Percentiles rank a stretch among this genome's conserved stretches.
Conservation (phyloP, 2,113 vertebrate genomes). For the Takifugu flavidus region DNA sequence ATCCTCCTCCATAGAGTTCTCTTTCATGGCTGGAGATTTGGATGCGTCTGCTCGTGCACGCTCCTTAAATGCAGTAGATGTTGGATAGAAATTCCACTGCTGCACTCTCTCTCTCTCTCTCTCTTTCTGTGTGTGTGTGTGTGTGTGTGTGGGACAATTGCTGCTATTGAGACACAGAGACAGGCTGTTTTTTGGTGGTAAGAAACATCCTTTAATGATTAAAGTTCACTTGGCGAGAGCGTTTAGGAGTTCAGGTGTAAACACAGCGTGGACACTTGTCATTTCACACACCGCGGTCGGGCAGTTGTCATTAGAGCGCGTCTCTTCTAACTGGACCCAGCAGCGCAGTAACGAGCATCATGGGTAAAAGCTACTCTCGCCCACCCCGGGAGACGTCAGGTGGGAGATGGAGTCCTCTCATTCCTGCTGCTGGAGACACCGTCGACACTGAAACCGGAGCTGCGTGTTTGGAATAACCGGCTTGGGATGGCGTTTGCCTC, state of each 20-base stretch:
- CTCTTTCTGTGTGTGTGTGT: background rate
- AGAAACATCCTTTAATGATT: slow-evolving; percentile 73
- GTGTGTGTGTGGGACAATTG: background rate
- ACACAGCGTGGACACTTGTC: slow-evolving; percentile 39
- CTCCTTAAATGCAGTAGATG: slow-evolving; percentile 13
- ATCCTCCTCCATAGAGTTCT: slow-evolving; percentile 28
- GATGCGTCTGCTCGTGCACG: background rate
- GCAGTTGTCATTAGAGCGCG: slow-evolving; percentile 69
- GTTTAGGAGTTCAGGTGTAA: slow-evolving; percentile 46
- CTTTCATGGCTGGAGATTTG: slow-evolving; percentile 35
- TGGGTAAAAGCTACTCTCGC: slow-evolving; percentile 28
- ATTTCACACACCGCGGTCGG: slow-evolving; percentile 10
- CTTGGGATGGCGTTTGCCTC: background rate
- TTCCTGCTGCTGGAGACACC: slow-evolving; percentile 26
- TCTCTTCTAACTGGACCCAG: slow-evolving; percentile 68
- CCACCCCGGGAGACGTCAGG: slow-evolving; percentile 23
- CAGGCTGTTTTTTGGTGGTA: slow-evolving; percentile 44
- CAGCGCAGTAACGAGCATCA: slow-evolving; percentile 2
- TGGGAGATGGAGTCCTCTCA: slow-evolving; percentile 33
- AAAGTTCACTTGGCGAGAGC: slow-evolving; percentile 52
- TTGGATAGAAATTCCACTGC: background rate
- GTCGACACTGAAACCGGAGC: slow-evolving; percentile 55
- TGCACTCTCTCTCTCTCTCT: background rate
- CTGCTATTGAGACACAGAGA: slow-evolving; percentile 9
- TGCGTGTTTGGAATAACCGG: slow-evolving; percentile 35